Evolutionary conservation across 2,113 vertebrate species (phyloP).

Genomic region (Pionites leucogaster): DNA sequence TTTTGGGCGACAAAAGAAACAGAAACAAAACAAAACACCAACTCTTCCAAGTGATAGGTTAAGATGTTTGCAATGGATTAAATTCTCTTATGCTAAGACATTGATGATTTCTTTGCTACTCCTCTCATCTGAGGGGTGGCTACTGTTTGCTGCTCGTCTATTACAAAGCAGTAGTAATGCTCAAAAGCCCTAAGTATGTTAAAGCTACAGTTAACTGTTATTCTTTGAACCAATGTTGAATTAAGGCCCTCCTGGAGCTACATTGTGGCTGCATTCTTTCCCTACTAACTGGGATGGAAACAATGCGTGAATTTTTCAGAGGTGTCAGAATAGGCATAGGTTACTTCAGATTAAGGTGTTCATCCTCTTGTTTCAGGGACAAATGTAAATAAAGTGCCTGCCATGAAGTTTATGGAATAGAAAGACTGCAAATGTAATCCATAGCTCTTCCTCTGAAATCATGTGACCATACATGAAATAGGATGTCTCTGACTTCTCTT

Average conservation of each 20-base stretch:
- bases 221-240: neutral
- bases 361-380: neutral
- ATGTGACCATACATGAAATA: neutral
- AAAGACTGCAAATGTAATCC: neutral
- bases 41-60: neutral
- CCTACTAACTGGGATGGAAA: neutral
- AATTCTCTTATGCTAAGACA: neutral
- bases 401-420: accelerated
- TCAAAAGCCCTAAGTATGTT: neutral
- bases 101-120: neutral
- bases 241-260: neutral
- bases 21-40: neutral
- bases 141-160: neutral
- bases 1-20: neutral
- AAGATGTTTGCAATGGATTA: neutral
- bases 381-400: neutral
- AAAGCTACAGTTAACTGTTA: neutral
- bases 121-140: neutral
- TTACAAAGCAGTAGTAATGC: neutral
- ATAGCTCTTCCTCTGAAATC: neutral
- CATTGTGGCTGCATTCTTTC: neutral
- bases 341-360: neutral
- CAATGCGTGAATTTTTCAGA: neutral
- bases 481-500: neutral
- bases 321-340: neutral